Base-by-base conservation (phyloP, 2,888 invertebrate genomes). In the Ceramica pisi region DNA sequence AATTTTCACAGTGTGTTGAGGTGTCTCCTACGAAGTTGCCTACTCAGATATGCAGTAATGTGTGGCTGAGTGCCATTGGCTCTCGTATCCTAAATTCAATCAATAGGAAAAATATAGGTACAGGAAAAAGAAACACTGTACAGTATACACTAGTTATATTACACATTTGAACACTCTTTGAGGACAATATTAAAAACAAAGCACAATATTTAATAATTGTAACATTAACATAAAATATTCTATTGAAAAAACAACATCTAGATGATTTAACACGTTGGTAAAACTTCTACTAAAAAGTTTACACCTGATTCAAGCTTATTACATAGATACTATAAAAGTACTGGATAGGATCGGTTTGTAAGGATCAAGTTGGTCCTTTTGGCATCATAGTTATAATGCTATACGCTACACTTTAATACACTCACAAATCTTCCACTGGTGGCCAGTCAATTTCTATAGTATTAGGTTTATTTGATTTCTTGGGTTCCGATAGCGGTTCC, bases 391-490 rank as follows among this genome's bases (percentile, higher is more conserved):
- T 16, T n/a, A n/a, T n/a, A n/a, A n/a, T n/a, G n/a, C n/a, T n/a
- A 19, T 10, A 55, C 55, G n/a, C 31, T n/a, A 35, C n/a, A 35
- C n/a, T 55, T 10, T 31, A 31, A 3, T 6, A 23, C 7, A 7
- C 1, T 10, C 26, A 55, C 31, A 10, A 26, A 53, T 31, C 19
- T 55, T 12, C 31, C 26, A 26, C 3, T 53, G 53, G 26, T 12
- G 56, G 56, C 56, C 56, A 56, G n/a, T 35, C 35, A 35, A 56
- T 56, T 12, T n/a, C n/a, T 35, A 56, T n/a, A 56, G 21, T 57
- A 21, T 57, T 57, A 8, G 21, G 21, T 38, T 38, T 57, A 6
- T 38, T 6, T 21, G 6, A n/a, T 16, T 59, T 41, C 9, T 59
- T 21, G 9, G 9, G 10, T 23, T 9, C 2, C 0, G 5, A 1